These are phyloP conservation scores for Vulpes vulpes DNA, from an alignment of 2,113 vertebrate genomes.

Conservation along the genomic window DNA sequence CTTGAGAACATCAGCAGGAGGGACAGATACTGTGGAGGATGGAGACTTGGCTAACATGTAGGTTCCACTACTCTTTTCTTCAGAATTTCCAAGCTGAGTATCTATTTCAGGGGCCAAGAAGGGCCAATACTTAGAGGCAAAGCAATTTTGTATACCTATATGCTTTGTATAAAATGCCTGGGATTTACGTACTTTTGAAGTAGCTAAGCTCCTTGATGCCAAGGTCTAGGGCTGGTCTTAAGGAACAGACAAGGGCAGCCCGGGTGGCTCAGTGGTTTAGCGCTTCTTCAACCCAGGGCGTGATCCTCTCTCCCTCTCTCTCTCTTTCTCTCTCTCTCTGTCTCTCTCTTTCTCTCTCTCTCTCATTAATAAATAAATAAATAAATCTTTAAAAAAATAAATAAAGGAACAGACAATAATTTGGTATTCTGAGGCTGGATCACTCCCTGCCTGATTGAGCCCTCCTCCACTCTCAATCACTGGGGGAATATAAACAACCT, in stretches of 20 bases:
- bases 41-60: background rate
- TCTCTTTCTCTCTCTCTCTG: no score
- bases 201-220: background rate
- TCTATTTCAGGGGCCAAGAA: background rate
- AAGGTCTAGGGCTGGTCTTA: background rate
- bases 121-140: background rate
- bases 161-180: background rate
- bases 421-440: background rate
- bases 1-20: background rate
- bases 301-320: no score
- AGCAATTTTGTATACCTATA: background rate
- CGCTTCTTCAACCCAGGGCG: no score
- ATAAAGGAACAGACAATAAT: background rate
- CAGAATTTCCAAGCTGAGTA: background rate
- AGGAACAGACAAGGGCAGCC: background rate
- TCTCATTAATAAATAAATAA: no score
- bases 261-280: no score
- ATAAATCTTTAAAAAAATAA: no score
- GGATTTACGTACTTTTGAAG: background rate
- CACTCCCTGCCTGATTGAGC: background rate
- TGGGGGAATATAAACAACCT: background rate
- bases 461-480: rapidly evolving
- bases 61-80: background rate
- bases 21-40: background rate
- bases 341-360: no score